These are phyloP conservation scores for Popillia japonica DNA, from an alignment of 1,140 invertebrate genomes.

Conservation along the genomic window DNA sequence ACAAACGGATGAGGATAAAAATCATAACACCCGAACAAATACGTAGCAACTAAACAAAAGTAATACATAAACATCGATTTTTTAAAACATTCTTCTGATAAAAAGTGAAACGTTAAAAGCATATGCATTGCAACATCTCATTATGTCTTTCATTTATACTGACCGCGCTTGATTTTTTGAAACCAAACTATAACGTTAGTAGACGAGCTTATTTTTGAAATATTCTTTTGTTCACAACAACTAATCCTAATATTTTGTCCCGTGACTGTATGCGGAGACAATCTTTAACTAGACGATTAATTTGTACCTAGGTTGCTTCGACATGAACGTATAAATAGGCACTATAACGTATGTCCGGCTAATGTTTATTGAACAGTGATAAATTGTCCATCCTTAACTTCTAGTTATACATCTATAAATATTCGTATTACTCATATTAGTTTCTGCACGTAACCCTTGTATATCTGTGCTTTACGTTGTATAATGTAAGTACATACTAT, in stretches of 20 bases:
- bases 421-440: conserved; percentile 26
- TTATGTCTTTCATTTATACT: too few species aligned
- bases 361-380: conserved; percentile 27
- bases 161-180: too few species aligned
- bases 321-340: conserved; percentile 32
- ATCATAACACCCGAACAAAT: too few species aligned
- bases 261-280: neutral
- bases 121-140: too few species aligned
- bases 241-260: neutral
- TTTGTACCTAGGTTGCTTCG: neutral
- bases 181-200: too few species aligned
- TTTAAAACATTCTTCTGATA: too few species aligned
- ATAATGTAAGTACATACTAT: neutral
- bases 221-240: too few species aligned
- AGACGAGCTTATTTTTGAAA: too few species aligned
- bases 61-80: too few species aligned
- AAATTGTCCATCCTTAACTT: conserved; percentile 21
- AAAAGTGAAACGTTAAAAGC: too few species aligned
- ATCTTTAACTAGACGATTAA: conserved; percentile 27
- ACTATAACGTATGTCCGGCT: conserved; percentile 14
- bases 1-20: too few species aligned
- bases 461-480: neutral
- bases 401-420: conserved; percentile 34
- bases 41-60: too few species aligned
- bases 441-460: conserved; percentile 25